Evolutionary conservation across 2,888 invertebrate genomes (phyloP).

Genomic region (Stenurella melanura): DNA sequence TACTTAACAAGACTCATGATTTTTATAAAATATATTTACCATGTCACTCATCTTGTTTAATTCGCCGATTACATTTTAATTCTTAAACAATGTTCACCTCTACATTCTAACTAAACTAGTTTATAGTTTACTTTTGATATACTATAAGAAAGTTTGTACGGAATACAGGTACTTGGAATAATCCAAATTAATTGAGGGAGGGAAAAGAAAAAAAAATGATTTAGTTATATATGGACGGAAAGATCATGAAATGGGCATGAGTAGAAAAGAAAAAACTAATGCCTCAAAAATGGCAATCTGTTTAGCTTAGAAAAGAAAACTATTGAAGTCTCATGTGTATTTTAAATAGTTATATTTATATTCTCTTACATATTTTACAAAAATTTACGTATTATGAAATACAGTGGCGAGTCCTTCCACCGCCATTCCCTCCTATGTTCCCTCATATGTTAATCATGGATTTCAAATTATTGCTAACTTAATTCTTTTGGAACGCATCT

Average conservation of each 20-base stretch:
- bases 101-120: no score
- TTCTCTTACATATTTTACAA: slow-evolving; percentile 14
- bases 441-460: neutral
- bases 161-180: neutral
- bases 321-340: neutral
- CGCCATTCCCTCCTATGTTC: no score
- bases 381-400: neutral
- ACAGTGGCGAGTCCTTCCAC: neutral
- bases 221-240: neutral
- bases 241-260: neutral
- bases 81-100: no score
- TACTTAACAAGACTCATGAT: no score
- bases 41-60: no score
- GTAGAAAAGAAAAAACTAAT: neutral
- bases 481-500: slow-evolving; percentile 96
- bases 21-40: no score
- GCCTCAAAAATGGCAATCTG: neutral
- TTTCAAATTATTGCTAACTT: neutral
- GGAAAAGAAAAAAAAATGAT: neutral
- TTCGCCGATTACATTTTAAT: no score
- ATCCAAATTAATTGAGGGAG: neutral
- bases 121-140: no score
- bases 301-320: neutral
- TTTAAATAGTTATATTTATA: slow-evolving; percentile 16
- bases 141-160: neutral